A percentile compares a stretch with the other conserved stretches of the same genome.
Conservation (phyloP, 1,140 invertebrate genomes). For the Drosophila bocqueti region DNA sequence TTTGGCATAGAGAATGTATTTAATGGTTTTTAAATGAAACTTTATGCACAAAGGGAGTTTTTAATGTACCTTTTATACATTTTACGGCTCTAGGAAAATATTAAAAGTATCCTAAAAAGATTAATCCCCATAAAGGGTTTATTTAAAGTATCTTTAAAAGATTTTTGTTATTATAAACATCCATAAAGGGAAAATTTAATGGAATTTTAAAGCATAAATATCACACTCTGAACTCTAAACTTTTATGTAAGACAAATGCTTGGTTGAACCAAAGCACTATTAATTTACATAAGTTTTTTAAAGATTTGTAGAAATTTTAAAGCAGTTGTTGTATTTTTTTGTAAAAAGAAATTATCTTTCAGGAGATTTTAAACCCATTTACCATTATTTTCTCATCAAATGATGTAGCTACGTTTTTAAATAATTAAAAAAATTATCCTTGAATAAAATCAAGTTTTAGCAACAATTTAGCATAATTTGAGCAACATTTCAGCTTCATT, state of each 20-base stretch:
- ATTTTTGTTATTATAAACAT: background rate
- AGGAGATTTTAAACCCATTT: background rate
- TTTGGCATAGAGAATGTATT: background rate
- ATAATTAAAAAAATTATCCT: background rate
- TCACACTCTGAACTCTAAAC: background rate
- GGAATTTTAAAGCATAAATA: background rate
- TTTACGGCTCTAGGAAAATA: background rate
- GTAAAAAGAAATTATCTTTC: background rate
- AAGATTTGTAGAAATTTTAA: background rate
- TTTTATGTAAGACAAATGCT: background rate
- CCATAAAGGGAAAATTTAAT: background rate
- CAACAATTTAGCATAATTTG: background rate
- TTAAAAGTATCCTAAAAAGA: background rate
- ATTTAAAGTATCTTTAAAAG: fast-evolving
- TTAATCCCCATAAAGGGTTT: background rate
- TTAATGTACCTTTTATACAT: background rate
- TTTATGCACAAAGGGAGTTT: too few relatives aligned
- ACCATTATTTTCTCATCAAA: background rate
- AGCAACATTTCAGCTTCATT: background rate
- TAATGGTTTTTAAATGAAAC: background rate
- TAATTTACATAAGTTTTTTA: background rate
- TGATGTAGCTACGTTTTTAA: too few relatives aligned
- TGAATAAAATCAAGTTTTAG: background rate
- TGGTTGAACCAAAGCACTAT: background rate
- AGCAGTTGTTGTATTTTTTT: background rate